phyloP scores from a whole-genome alignment of 2,888 invertebrate genomes.

The Folsomia manolachei region DNA sequence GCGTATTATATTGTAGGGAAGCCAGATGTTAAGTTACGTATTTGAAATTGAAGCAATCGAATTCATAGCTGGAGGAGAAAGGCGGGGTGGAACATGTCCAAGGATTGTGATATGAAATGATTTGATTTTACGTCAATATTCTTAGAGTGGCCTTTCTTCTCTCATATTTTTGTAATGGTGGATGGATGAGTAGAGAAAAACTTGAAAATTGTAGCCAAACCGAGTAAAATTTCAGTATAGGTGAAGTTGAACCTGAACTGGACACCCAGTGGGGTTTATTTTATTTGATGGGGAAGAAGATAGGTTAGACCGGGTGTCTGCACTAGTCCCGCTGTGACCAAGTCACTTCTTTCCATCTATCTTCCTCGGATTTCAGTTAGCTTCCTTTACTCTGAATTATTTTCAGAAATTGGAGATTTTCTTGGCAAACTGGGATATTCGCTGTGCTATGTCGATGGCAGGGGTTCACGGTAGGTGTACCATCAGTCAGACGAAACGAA shows the following conservation, averaged over 20 bases:
- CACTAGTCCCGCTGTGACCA: slow-evolving; percentile 17
- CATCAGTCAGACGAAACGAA: not conserved
- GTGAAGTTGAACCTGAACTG: too few relatives aligned
- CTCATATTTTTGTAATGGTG: not conserved
- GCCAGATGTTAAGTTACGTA: not conserved
- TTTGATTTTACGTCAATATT: not conserved
- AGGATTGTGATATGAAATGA: not conserved
- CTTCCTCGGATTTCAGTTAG: slow-evolving; percentile 18
- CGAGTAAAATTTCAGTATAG: too few relatives aligned
- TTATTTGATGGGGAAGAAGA: not conserved
- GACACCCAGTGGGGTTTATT: slow-evolving; percentile 13
- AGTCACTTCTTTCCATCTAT: slow-evolving; percentile 16
- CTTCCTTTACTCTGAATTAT: not conserved
- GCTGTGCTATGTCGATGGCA: too few relatives aligned
- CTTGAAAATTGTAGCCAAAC: too few relatives aligned
- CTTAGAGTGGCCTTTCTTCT: not conserved
- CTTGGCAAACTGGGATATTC: too few relatives aligned
- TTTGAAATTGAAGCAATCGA: not conserved
- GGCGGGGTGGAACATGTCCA: not conserved
- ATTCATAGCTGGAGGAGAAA: not conserved
- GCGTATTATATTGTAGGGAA: not conserved
- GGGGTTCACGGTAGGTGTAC: too few relatives aligned
- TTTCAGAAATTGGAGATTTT: slow-evolving; percentile 15
- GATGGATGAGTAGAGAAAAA: not conserved
- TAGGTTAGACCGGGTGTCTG: slow-evolving; percentile 16